Evolutionary conservation across 2,113 vertebrate species (phyloP).

Genomic region (Callipepla californica): DNA sequence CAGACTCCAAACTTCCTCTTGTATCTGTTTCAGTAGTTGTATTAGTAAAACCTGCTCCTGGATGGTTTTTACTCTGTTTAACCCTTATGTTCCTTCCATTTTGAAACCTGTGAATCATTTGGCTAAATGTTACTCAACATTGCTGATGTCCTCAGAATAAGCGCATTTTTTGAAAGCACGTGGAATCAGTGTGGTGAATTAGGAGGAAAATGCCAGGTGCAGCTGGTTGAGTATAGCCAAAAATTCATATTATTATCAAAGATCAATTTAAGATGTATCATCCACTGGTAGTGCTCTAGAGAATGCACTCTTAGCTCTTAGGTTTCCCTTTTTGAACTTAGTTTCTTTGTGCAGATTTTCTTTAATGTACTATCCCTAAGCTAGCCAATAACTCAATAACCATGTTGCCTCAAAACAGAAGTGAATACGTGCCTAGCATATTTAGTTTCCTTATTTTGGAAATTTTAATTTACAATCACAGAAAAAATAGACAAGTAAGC

Average conservation of each 20-base stretch:
- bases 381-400: not conserved
- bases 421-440: not conserved
- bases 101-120: not conserved
- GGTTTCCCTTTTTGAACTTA: not conserved
- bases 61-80: not conserved
- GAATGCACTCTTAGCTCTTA: not conserved
- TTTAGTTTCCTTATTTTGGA: not conserved
- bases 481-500: not conserved
- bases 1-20: not conserved
- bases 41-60: not conserved
- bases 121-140: not conserved
- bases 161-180: not conserved
- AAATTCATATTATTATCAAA: not conserved
- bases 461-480: not conserved
- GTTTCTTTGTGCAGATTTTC: not conserved
- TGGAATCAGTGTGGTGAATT: not conserved
- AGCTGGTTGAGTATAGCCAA: not conserved
- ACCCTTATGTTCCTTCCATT: not conserved
- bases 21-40: not conserved
- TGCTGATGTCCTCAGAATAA: not conserved
- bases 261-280: not conserved
- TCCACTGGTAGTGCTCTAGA: not conserved
- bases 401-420: not conserved
- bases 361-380: not conserved
- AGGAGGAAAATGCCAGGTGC: not conserved